These are phyloP conservation scores for Melanotus villosus DNA, from an alignment of 2,888 invertebrate genomes.

Conservation along the genomic window DNA sequence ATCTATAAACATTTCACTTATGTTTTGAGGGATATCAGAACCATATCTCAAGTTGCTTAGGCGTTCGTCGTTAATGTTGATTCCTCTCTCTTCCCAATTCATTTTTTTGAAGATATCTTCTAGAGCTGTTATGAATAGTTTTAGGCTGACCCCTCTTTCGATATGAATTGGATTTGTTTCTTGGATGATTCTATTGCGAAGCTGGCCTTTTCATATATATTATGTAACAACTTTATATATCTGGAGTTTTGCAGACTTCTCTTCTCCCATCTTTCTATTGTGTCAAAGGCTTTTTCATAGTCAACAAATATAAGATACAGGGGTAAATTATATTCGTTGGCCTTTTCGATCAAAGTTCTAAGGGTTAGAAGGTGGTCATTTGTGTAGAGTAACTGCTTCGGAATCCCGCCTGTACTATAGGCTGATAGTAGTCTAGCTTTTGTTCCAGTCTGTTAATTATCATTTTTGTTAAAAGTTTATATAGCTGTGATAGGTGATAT, in stretches of 20 bases:
- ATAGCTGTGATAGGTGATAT: constrained; percentile 4
- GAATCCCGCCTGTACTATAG: constrained; percentile 26
- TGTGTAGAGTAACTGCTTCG: not conserved
- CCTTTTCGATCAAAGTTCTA: constrained; percentile 13
- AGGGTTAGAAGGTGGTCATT: constrained; percentile 4
- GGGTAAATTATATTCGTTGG: constrained; percentile 16
- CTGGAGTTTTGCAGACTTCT: constrained; percentile 1
- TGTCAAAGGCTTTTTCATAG: constrained; percentile 39
- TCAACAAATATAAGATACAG: constrained; percentile 25
- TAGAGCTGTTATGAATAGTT: not conserved
- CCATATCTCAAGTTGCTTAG: not conserved
- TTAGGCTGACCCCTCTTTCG: constrained; percentile 1
- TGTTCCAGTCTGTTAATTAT: not conserved
- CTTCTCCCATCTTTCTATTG: constrained; percentile 15
- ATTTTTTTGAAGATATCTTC: not conserved
- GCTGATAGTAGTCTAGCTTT: constrained; percentile 11
- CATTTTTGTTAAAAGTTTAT: not conserved
- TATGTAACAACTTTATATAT: constrained; percentile 5
- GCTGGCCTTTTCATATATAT: constrained; percentile 8
- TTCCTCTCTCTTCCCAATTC: not conserved
- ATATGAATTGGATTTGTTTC: constrained; percentile 3
- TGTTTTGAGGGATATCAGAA: not conserved
- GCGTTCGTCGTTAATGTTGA: not conserved
- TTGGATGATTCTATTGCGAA: not conserved
- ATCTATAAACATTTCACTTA: not conserved